Base-by-base conservation (phyloP, 2,888 invertebrate species). In the Eupsilia transversa region DNA sequence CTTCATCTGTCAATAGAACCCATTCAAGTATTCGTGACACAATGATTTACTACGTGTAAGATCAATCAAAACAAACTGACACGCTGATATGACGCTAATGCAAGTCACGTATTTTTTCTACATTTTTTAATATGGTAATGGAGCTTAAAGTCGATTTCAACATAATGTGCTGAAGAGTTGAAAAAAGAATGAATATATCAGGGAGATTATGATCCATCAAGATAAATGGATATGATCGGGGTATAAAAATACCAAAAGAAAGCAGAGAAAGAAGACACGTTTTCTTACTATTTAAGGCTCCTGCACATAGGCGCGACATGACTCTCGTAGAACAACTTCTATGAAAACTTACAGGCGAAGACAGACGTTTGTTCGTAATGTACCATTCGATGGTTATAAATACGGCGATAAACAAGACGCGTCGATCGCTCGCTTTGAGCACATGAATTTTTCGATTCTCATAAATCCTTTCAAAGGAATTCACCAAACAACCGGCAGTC, bases 51-150 rank as follows among this genome's bases (percentile, higher is more conserved):
- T 41, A 70, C 64, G 74, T 74, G 49, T 60, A 27, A 59, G 73
- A 85, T 85, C 85, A 87, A 87, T 85, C 85, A 85, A 79, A 57
- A 66, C 67, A 41, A 65, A 59, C 43, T 66, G 82, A 87, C 80
- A 82, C 54, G 0, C 46, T 72, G 74, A 57, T 73, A 41, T n/a
- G 57, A 73, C 63, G 76, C 71, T 86, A 86, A 85, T 85, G 78
- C 70, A 61, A n/a, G 27, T 46, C 54, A 38, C 60, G 65, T 66
- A 38, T 54, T 71, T 68, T 75, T 79, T 74, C 63, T 71, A 33
- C 23, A 66, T 59, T 59, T 84, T 80, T 43, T 43, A 46, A 72
- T 9, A 59, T 69, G 30, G 20, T 66, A 63, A 66, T 41, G 46
- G 43, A 57, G 30, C 12, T 52, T 66, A 7, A 60, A 74, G 52